Percentiles rank a stretch among this genome's conserved stretches.
These are phyloP conservation scores for Acrocephalus scirpaceus DNA, from an alignment of 2,797 vertebrate species.

Conservation along the genomic window DNA sequence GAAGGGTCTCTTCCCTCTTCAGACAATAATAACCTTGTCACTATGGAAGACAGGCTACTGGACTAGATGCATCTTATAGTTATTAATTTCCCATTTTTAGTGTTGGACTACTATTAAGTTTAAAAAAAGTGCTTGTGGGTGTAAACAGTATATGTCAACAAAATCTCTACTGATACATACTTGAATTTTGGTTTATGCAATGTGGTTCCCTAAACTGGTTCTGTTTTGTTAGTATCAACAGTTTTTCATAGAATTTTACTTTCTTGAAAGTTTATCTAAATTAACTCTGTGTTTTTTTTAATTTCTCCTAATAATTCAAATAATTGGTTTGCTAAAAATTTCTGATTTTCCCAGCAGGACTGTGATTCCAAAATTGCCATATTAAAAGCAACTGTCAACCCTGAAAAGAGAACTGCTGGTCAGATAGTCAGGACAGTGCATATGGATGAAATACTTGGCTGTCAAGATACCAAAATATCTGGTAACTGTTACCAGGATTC, in stretches of 20 bases:
- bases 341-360: slow-evolving; percentile 26
- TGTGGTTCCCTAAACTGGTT: not conserved
- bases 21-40: not conserved
- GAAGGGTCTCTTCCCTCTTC: not conserved
- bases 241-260: not conserved
- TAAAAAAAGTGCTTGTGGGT: not conserved
- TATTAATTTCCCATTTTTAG: not conserved
- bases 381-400: not conserved
- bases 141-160: not conserved
- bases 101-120: not conserved
- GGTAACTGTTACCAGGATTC: not conserved
- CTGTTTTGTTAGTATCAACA: not conserved
- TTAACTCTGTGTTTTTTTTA: not conserved
- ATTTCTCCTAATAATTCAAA: not conserved
- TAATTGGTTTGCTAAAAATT: not conserved
- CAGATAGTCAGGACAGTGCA: not conserved
- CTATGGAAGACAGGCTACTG: not conserved
- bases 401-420: not conserved
- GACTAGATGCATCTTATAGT: not conserved
- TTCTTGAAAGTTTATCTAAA: not conserved
- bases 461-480: not conserved
- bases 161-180: not conserved
- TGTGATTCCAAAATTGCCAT: not conserved
- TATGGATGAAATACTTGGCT: not conserved
- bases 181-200: not conserved